phyloP scores from a whole-genome alignment of 2,888 invertebrate species.

The Phrixothrix hirtus region DNA sequence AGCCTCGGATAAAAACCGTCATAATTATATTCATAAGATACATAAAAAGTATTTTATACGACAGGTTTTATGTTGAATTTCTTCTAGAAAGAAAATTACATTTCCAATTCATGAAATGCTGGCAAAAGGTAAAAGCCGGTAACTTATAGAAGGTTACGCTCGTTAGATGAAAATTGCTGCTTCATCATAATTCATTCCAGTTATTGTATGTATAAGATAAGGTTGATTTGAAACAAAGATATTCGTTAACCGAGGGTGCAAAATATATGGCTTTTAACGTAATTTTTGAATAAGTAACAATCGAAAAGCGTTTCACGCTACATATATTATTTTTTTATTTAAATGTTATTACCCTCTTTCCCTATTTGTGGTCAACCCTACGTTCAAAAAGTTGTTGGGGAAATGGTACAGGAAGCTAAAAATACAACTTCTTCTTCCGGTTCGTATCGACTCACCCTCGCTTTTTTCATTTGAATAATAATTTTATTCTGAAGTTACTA shows the following conservation, averaged over 20 bases:
- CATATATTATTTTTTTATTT: slow-evolving; percentile 41
- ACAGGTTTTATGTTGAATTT: slow-evolving; percentile 47
- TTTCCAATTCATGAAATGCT: slow-evolving; percentile 54
- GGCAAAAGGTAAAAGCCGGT: slow-evolving; percentile 36
- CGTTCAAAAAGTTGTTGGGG: slow-evolving; percentile 44
- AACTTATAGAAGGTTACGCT: slow-evolving; percentile 33
- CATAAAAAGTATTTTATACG: slow-evolving; percentile 47
- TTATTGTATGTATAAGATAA: slow-evolving; percentile 5
- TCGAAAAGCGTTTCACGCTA: slow-evolving; percentile 6
- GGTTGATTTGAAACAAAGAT: too few species aligned
- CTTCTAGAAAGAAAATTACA: slow-evolving; percentile 51
- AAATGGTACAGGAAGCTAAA: slow-evolving; percentile 47
- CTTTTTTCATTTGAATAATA: slow-evolving; percentile 51
- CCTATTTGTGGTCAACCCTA: slow-evolving; percentile 47
- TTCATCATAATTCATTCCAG: slow-evolving; percentile 31
- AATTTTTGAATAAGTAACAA: not conserved
- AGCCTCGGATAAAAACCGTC: slow-evolving; percentile 41
- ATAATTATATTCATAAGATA: slow-evolving; percentile 49
- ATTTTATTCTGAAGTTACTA: slow-evolving; percentile 50
- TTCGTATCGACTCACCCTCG: slow-evolving; percentile 35
- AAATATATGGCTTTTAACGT: not conserved
- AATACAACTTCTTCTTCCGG: slow-evolving; percentile 49
- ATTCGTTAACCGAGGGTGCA: not conserved
- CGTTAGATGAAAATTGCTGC: slow-evolving; percentile 36
- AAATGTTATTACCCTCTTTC: slow-evolving; percentile 46